These are phyloP conservation scores for Melanocharis versteri DNA, from an alignment of 2,113 vertebrate species.

Conservation along the genomic window DNA sequence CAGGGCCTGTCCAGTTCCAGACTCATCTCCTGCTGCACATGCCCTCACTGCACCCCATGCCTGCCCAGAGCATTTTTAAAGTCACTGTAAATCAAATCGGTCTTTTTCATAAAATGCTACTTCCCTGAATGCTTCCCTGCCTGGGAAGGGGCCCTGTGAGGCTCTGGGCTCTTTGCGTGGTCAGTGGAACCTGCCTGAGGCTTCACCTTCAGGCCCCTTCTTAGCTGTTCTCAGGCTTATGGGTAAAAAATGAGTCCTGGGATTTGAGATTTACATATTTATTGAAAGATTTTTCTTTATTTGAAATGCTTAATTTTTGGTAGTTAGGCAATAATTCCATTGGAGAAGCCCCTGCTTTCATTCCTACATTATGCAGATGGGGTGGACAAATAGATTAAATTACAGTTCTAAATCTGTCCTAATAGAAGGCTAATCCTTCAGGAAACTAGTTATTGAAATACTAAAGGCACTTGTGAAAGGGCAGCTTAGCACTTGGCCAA, in stretches of 20 bases:
- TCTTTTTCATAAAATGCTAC: fast-evolving
- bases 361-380: neutral
- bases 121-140: neutral
- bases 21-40: neutral
- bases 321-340: neutral
- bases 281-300: neutral
- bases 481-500: neutral
- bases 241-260: neutral
- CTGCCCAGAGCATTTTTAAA: neutral
- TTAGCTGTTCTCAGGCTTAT: neutral
- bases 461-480: neutral
- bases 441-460: neutral
- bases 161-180: neutral
- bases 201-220: neutral
- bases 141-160: neutral
- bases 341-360: neutral
- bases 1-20: neutral
- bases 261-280: neutral
- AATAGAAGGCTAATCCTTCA: neutral
- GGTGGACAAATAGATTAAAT: neutral
- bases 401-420: neutral
- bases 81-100: neutral
- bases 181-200: neutral
- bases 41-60: neutral
- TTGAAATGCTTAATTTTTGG: neutral